These are phyloP conservation scores for Trematocara stigmaticum DNA, from an alignment of 2,113 vertebrate species.

Conservation along the genomic window DNA sequence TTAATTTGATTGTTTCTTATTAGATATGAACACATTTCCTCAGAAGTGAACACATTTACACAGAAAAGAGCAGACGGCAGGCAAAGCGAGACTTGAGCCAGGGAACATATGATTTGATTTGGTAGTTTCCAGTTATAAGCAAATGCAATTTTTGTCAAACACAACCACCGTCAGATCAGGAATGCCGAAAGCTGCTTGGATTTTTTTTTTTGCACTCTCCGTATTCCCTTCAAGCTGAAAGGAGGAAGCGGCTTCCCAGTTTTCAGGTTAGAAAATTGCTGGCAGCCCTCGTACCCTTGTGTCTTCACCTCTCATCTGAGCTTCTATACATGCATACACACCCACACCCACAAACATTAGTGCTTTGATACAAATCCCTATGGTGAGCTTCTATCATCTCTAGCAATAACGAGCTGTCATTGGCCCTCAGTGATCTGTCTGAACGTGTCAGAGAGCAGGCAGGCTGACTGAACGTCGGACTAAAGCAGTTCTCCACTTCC, in stretches of 20 bases:
- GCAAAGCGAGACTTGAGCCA: background rate
- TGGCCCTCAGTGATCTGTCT: constrained; percentile 66
- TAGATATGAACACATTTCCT: background rate
- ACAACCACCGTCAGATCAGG: background rate
- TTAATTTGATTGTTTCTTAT: background rate
- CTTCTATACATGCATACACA: background rate
- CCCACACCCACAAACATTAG: constrained; percentile 39
- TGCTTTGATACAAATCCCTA: constrained; percentile 66
- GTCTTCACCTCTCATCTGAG: constrained; percentile 48
- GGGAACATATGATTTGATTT: constrained; percentile 1
- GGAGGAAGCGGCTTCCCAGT: background rate
- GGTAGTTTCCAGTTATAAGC: background rate
- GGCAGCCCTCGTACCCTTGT: constrained; percentile 9
- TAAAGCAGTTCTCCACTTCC: constrained; percentile 63
- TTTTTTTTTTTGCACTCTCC: background rate
- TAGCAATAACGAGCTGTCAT: constrained; percentile 70
- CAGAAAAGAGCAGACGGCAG: background rate
- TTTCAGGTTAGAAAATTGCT: constrained; percentile 22
- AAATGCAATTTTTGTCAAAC: background rate
- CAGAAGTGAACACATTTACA: background rate
- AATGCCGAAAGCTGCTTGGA: background rate
- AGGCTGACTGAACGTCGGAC: constrained; percentile 55
- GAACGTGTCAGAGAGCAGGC: constrained; percentile 56
- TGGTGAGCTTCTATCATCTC: constrained; percentile 65
- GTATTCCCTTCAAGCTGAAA: background rate